A percentile compares a stretch with the other conserved stretches of the same genome.
These are phyloP conservation scores for Hylia prasina DNA, from an alignment of 2,113 vertebrate genomes.

Conservation along the genomic window DNA sequence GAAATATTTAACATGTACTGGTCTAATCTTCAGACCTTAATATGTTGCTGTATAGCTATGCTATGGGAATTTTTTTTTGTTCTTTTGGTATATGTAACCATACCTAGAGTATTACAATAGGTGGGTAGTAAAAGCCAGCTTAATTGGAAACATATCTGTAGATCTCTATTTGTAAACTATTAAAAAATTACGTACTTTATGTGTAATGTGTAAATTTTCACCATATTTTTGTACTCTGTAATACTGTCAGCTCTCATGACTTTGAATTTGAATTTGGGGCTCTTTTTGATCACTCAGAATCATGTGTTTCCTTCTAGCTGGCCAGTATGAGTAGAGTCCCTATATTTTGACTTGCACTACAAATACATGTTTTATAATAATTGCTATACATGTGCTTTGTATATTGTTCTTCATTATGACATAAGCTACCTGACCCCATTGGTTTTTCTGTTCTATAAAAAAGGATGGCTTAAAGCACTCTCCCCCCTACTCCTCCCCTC, in stretches of 20 bases:
- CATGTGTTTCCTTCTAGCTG: conserved; percentile 73
- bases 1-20: conserved; percentile 71
- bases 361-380: conserved; percentile 74
- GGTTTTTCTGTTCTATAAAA: conserved; percentile 50
- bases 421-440: conserved; percentile 70
- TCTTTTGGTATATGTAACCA: conserved; percentile 70
- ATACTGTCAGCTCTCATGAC: conserved; percentile 72
- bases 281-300: conserved; percentile 71
- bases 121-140: conserved; percentile 72
- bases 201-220: conserved; percentile 79
- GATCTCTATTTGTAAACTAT: conserved; percentile 76
- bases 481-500: background rate
- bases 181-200: conserved; percentile 74
- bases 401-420: conserved; percentile 70
- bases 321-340: conserved; percentile 76
- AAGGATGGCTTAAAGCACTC: background rate
- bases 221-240: conserved; percentile 77
- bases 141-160: conserved; percentile 79
- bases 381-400: conserved; percentile 69
- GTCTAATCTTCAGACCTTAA: conserved; percentile 72
- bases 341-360: conserved; percentile 79
- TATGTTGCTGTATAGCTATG: conserved; percentile 71
- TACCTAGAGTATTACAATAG: conserved; percentile 75
- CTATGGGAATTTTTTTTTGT: conserved; percentile 67
- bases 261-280: conserved; percentile 73